These are phyloP conservation scores for Catharus minimus DNA, from an alignment of 2,113 vertebrate genomes.

Conservation along the genomic window DNA sequence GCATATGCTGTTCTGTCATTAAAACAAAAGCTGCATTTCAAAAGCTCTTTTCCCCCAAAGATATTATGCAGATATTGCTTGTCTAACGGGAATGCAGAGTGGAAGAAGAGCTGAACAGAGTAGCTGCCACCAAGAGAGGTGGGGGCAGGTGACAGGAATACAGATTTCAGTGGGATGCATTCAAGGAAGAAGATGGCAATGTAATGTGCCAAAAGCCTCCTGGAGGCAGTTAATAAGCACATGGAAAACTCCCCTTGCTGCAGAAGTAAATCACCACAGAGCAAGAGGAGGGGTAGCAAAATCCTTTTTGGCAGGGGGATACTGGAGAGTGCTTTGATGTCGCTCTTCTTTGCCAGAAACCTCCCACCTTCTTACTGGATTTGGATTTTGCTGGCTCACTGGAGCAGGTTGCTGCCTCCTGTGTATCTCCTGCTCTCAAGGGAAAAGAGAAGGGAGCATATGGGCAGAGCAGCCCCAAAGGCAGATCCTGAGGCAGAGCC, in stretches of 20 bases:
- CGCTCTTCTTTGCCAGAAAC: neutral
- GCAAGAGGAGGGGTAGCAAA: neutral
- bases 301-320: neutral
- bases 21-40: constrained; percentile 53
- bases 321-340: neutral
- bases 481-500: neutral
- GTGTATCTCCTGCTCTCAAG: neutral
- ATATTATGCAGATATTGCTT: neutral
- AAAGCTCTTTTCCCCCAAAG: neutral
- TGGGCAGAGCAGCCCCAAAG: neutral
- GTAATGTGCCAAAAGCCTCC: neutral
- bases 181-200: neutral
- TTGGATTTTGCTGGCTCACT: constrained; percentile 34
- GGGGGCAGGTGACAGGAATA: constrained; percentile 43
- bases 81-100: neutral
- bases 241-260: neutral
- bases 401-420: neutral
- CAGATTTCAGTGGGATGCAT: constrained; percentile 32
- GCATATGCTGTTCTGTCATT: constrained; percentile 44
- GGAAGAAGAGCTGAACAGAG: constrained; percentile 18
- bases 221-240: constrained; percentile 21
- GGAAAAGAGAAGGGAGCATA: neutral
- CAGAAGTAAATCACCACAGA: constrained; percentile 10
- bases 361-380: neutral
- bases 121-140: neutral